Conservation (phyloP, 2,888 invertebrate species). For the Nyleta sp. region DNA sequence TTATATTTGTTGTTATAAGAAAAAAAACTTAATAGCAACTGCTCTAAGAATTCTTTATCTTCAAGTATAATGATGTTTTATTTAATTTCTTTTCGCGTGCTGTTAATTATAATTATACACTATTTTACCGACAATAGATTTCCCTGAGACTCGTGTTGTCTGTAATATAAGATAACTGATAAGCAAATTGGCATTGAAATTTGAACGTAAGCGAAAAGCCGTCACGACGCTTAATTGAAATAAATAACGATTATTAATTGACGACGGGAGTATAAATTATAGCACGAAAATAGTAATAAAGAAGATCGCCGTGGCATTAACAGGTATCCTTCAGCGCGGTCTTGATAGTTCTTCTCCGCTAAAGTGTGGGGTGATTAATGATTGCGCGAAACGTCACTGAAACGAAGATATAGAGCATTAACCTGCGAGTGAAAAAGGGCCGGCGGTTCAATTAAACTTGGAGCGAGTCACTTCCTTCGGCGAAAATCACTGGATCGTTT, state of each 20-base stretch:
- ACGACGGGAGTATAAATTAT: slow-evolving; percentile 43
- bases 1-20: too few relatives aligned
- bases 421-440: slow-evolving; percentile 57
- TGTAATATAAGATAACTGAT: slow-evolving; percentile 11
- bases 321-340: slow-evolving; percentile 57
- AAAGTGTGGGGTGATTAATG: slow-evolving; percentile 62
- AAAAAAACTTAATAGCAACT: too few relatives aligned
- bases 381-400: slow-evolving; percentile 54
- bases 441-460: slow-evolving; percentile 61
- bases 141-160: neutral
- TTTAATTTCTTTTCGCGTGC: too few relatives aligned
- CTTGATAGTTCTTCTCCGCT: slow-evolving; percentile 48
- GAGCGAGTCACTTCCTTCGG: slow-evolving; percentile 54
- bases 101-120: too few relatives aligned
- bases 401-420: slow-evolving; percentile 62
- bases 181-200: neutral
- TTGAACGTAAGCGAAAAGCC: slow-evolving; percentile 16
- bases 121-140: too few relatives aligned
- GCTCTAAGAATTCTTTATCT: too few relatives aligned
- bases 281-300: slow-evolving; percentile 55
- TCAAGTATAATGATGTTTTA: too few relatives aligned
- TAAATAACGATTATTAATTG: slow-evolving; percentile 55
- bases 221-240: slow-evolving; percentile 38
- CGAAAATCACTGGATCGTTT: slow-evolving; percentile 45
- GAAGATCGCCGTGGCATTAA: slow-evolving; percentile 57